phyloP scores from a whole-genome alignment of 2,797 vertebrate species.

The Cryptoprocta ferox region DNA sequence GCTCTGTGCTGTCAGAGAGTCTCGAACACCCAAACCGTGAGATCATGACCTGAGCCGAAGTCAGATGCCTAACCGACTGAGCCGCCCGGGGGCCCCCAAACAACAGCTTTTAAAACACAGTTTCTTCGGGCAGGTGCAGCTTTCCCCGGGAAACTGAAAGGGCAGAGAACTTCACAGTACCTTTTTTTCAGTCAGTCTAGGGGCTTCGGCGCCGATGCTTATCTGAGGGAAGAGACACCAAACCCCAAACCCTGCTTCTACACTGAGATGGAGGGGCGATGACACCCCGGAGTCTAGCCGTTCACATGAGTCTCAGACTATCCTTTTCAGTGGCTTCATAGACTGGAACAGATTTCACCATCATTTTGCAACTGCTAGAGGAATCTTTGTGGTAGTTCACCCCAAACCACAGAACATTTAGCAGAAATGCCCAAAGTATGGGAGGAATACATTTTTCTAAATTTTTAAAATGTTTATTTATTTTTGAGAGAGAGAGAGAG shows the following conservation, averaged over 20 bases:
- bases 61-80: too few species aligned
- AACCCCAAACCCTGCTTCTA: neutral
- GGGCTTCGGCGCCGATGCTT: neutral
- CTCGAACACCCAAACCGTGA: too few species aligned
- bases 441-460: neutral
- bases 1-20: too few species aligned
- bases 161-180: neutral
- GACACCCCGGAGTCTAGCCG: neutral
- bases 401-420: neutral
- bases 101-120: neutral
- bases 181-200: neutral
- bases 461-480: too few species aligned
- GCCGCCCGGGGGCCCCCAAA: too few species aligned
- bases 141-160: neutral
- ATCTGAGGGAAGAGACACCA: neutral
- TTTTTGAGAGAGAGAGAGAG: too few species aligned
- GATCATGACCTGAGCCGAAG: too few species aligned
- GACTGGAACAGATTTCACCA: neutral
- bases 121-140: neutral
- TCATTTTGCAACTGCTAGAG: neutral
- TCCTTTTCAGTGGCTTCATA: neutral
- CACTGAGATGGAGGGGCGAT: rapidly evolving
- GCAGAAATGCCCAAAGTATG: neutral
- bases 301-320: neutral
- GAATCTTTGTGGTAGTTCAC: neutral